Conservation (phyloP, 2,113 vertebrate species). For the Cisticola juncidis region DNA sequence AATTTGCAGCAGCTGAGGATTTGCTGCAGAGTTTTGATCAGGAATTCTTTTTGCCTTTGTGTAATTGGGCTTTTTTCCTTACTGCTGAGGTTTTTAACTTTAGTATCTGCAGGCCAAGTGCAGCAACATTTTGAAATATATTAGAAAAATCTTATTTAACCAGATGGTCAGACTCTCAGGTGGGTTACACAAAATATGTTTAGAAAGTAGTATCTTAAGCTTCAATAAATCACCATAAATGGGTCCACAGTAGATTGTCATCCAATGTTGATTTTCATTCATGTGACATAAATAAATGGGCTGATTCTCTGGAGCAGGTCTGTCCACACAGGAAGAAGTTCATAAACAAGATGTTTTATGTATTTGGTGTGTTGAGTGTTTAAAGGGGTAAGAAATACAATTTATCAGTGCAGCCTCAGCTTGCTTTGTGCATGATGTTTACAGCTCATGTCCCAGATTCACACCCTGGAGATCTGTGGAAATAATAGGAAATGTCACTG, state of each 20-base stretch:
- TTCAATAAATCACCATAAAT: constrained; percentile 4
- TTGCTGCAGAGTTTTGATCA: not conserved
- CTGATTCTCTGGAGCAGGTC: not conserved
- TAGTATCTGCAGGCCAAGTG: not conserved
- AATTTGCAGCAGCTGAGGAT: not conserved
- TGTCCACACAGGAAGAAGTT: not conserved
- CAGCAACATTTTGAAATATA: not conserved
- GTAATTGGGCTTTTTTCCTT: not conserved
- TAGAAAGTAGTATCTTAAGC: not conserved
- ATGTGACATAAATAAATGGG: not conserved
- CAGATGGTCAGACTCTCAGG: not conserved
- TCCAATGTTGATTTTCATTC: not conserved
- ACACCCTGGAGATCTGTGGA: not conserved
- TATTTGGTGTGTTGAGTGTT: not conserved
- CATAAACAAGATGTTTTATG: constrained; percentile 13
- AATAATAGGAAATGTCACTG: not conserved
- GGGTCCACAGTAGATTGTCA: not conserved
- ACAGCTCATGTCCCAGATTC: not conserved
- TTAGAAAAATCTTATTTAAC: not conserved
- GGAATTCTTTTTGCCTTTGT: not conserved
- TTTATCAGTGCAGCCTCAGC: not conserved
- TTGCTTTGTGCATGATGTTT: not conserved
- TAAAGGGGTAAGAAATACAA: not conserved
- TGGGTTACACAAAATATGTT: not conserved
- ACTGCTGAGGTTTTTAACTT: not conserved